phyloP scores from a whole-genome alignment of 2,113 vertebrate genomes.

The Cichladusa arquata region DNA sequence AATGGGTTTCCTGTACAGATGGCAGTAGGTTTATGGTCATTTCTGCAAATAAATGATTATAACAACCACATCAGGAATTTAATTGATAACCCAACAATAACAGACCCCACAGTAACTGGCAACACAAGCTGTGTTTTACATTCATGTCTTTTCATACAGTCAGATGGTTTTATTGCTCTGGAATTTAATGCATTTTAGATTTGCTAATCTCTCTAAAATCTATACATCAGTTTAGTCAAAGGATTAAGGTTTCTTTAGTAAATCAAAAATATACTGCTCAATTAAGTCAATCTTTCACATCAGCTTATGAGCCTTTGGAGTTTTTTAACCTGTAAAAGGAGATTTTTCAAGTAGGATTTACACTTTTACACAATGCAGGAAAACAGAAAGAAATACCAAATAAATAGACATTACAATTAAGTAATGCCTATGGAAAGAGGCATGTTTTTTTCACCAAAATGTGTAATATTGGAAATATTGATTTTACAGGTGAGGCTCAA shows the following conservation, averaged over 20 bases:
- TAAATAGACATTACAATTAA: background rate
- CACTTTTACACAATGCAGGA: background rate
- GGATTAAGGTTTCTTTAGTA: slow-evolving; percentile 55
- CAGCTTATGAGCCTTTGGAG: slow-evolving; percentile 59
- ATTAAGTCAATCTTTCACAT: slow-evolving; percentile 68
- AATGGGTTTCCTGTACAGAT: background rate
- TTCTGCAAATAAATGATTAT: background rate
- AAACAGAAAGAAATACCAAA: slow-evolving; percentile 2
- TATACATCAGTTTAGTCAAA: slow-evolving; percentile 43
- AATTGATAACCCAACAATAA: background rate
- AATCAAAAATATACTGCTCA: slow-evolving; percentile 68
- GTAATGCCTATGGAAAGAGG: background rate
- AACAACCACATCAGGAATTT: background rate
- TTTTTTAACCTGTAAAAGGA: slow-evolving; percentile 40
- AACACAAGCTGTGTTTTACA: background rate
- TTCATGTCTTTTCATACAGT: background rate
- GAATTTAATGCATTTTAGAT: slow-evolving; percentile 54
- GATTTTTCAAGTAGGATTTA: slow-evolving; percentile 57
- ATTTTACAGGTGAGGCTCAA: background rate
- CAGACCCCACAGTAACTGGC: background rate
- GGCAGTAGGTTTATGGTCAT: background rate
- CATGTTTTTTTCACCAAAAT: background rate
- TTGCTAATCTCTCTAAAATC: slow-evolving; percentile 56
- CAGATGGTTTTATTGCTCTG: background rate
- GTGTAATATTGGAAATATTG: background rate